Conservation (phyloP, 2,888 invertebrate species). For the Adelognathus sp. region DNA sequence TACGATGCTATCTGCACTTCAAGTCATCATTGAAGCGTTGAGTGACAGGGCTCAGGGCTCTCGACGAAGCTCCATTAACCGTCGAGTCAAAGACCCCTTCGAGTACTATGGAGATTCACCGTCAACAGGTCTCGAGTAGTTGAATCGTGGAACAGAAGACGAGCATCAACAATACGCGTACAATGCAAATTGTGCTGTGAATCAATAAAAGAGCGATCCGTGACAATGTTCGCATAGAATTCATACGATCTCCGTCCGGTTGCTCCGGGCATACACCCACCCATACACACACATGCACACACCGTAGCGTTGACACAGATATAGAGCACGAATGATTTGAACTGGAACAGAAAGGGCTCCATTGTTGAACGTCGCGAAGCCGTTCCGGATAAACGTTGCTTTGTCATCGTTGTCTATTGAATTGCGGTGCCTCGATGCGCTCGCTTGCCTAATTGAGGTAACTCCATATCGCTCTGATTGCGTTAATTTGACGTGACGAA, state of each 20-base stretch:
- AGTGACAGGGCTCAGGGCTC: neutral
- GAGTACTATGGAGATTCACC: neutral
- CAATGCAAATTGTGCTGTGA: conserved; percentile 43
- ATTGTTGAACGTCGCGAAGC: conserved; percentile 37
- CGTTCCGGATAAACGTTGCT: conserved; percentile 43
- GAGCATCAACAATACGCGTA: conserved; percentile 33
- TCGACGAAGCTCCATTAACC: neutral
- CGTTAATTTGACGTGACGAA: conserved; percentile 12
- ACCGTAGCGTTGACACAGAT: no score
- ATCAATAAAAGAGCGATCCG: conserved; percentile 53
- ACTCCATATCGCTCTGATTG: conserved; percentile 27
- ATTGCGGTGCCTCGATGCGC: conserved; percentile 21
- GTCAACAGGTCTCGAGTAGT: neutral
- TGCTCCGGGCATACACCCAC: neutral
- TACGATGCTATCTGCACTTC: neutral
- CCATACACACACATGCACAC: conserved; percentile 11
- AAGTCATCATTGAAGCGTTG: neutral
- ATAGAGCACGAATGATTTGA: conserved; percentile 29
- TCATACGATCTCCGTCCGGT: neutral
- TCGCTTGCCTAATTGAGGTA: conserved; percentile 26
- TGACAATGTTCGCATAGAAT: conserved; percentile 21
- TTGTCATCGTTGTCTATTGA: conserved; percentile 35
- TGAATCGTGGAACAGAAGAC: neutral
- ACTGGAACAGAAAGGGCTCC: conserved; percentile 42
- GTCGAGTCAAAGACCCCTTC: neutral